phyloP scores from a whole-genome alignment of 2,888 invertebrate genomes.

The Tortricodes alternella region DNA sequence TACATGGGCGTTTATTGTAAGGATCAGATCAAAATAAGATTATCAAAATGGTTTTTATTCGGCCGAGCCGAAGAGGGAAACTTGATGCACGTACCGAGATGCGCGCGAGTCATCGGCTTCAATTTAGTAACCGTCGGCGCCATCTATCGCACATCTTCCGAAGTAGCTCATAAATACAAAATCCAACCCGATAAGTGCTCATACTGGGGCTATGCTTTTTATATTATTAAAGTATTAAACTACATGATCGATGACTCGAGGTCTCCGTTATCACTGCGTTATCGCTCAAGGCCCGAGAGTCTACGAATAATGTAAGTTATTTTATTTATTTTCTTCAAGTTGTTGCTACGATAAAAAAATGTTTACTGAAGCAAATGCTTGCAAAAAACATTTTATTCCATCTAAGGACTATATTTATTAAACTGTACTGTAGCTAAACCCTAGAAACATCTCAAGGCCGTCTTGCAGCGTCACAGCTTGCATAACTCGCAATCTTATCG shows the following conservation, averaged over 20 bases:
- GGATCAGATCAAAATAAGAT: slow-evolving; percentile 7
- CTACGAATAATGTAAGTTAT: slow-evolving; percentile 5
- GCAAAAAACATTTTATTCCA: no score
- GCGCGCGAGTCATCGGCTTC: not conserved
- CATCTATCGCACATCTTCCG: not conserved
- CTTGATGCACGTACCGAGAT: no score
- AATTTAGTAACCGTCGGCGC: not conserved
- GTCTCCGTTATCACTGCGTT: slow-evolving; percentile 3
- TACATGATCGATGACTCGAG: not conserved
- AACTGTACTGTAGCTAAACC: no score
- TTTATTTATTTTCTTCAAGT: slow-evolving; percentile 1
- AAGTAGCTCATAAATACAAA: not conserved
- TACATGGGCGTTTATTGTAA: slow-evolving; percentile 7
- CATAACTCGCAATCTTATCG: no score
- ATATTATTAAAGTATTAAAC: not conserved
- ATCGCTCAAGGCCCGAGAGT: slow-evolving; percentile 21
- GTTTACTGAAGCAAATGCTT: no score
- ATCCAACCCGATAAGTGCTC: not conserved
- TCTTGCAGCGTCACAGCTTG: no score
- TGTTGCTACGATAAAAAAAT: not conserved
- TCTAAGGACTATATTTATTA: no score
- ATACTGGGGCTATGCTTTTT: not conserved
- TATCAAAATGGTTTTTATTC: not conserved
- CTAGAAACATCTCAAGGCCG: no score
- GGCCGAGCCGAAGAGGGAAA: not conserved